A percentile compares a stretch with the other conserved stretches of the same genome.
phyloP scores from a whole-genome alignment of 2,888 invertebrate species.

The Neria commutata region DNA sequence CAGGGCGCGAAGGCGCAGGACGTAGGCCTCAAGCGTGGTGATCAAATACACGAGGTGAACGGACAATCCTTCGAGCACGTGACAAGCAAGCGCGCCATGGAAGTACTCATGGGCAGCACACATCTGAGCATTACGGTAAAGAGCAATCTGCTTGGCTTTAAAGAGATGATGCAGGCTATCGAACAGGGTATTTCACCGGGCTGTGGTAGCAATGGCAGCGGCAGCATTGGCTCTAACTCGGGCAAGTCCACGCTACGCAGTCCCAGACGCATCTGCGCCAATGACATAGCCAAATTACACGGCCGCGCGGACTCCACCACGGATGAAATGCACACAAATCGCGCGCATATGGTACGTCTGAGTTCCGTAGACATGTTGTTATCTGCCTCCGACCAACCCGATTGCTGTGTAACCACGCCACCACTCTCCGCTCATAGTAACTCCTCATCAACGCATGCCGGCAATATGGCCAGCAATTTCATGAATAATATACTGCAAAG shows the following conservation, averaged over 20 bases:
- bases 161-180: constrained; percentile 67
- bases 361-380: constrained; percentile 75
- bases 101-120: constrained; percentile 90
- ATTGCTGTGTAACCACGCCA: constrained; percentile 46
- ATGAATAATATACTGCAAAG: constrained; percentile 65
- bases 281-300: constrained; percentile 72
- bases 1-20: constrained; percentile 93
- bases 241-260: constrained; percentile 44
- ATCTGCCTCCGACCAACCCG: constrained; percentile 52
- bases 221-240: constrained; percentile 26
- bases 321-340: constrained; percentile 45
- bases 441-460: constrained; percentile 23
- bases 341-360: constrained; percentile 63
- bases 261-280: constrained; percentile 60
- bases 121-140: constrained; percentile 96
- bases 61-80: constrained; percentile 96
- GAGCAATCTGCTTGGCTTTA: constrained; percentile 90
- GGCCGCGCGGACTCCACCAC: constrained; percentile 56
- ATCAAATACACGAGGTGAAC: constrained; percentile 98
- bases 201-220: constrained; percentile 42
- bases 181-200: constrained; percentile 46
- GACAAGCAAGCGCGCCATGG: constrained; percentile 87
- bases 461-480: constrained; percentile 59
- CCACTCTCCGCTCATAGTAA: constrained; percentile 26
- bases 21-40: constrained; percentile 93